phyloP scores from a whole-genome alignment of 2,888 invertebrate species.

The Drosophila nigritarsus region DNA sequence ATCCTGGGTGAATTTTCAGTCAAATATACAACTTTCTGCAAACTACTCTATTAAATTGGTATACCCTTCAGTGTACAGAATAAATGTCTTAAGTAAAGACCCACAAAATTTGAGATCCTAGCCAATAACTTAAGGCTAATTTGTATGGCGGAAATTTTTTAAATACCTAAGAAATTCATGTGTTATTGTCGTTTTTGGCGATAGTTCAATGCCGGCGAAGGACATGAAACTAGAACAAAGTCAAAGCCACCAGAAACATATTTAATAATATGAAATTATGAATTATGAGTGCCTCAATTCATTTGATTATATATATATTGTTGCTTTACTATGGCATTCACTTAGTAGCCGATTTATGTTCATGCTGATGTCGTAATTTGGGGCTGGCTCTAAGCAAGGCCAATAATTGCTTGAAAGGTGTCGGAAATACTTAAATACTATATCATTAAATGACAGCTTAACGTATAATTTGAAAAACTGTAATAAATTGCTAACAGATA shows the following conservation, averaged over 20 bases:
- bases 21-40: background rate
- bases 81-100: background rate
- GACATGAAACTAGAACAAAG: conserved; percentile 27
- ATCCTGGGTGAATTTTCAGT: background rate
- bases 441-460: background rate
- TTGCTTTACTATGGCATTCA: conserved; percentile 4
- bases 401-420: conserved; percentile 21
- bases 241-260: conserved; percentile 14
- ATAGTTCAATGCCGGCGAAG: conserved; percentile 60
- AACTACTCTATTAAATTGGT: background rate
- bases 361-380: conserved; percentile 24
- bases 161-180: conserved; percentile 31
- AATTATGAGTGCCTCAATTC: conserved; percentile 41
- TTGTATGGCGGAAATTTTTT: conserved; percentile 37
- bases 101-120: conserved; percentile 23
- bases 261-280: conserved; percentile 55
- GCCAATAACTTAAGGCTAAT: conserved; percentile 31
- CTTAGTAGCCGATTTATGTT: conserved; percentile 2
- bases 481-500: conserved; percentile 17
- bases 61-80: background rate
- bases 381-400: conserved; percentile 2
- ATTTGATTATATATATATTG: conserved; percentile 15
- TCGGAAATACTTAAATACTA: background rate
- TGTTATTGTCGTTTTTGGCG: conserved; percentile 30
- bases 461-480: conserved; percentile 13